Conservation (phyloP, 2,888 invertebrate genomes). For the Acanthosepion esculentum region DNA sequence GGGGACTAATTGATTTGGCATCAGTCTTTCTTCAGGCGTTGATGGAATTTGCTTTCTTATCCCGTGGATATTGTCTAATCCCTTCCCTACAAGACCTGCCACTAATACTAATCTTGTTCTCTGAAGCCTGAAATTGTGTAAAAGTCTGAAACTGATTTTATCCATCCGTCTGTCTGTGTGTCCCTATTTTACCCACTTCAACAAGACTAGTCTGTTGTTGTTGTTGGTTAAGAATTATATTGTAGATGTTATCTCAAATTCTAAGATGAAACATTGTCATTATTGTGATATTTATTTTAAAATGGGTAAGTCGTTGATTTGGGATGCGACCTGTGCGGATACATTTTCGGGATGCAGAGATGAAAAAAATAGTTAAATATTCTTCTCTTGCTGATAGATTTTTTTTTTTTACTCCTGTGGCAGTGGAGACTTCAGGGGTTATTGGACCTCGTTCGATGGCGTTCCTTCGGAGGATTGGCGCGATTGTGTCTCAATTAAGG, state of each 20-base stretch:
- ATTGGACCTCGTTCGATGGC: no score
- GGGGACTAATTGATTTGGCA: not conserved
- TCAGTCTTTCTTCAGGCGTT: not conserved
- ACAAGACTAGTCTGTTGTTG: not conserved
- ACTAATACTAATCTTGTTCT: slow-evolving; percentile 18
- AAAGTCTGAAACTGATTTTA: not conserved
- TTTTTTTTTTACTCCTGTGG: no score
- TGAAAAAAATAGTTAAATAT: no score
- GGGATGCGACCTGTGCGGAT: no score
- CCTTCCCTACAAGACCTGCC: not conserved
- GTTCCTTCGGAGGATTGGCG: no score
- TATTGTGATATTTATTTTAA: no score
- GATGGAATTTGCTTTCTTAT: slow-evolving; percentile 23
- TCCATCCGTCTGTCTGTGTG: not conserved
- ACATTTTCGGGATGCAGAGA: no score
- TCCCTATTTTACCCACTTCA: not conserved
- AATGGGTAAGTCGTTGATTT: no score
- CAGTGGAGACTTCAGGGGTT: no score
- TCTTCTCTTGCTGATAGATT: no score
- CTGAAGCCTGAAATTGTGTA: not conserved
- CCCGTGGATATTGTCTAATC: not conserved
- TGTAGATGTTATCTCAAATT: not conserved
- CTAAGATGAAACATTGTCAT: not conserved
- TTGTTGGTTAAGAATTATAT: not conserved
- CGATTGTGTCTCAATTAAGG: no score